These are phyloP conservation scores for Circaetus cinerascens DNA, from an alignment of 2,113 vertebrate species.

Conservation along the genomic window DNA sequence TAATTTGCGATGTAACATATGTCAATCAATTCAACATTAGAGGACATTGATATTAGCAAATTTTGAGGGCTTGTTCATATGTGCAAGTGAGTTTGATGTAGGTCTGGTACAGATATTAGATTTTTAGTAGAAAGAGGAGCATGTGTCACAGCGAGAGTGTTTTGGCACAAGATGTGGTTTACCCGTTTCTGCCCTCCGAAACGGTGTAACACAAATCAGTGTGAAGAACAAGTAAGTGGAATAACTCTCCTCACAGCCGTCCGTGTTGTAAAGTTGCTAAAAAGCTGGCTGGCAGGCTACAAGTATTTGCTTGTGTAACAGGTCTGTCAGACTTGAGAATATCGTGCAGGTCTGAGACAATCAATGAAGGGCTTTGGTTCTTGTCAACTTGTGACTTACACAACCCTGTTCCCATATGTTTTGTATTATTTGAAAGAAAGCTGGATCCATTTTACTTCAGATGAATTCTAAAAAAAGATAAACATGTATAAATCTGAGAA, in stretches of 20 bases:
- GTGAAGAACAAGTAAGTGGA: not conserved
- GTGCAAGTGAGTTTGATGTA: not conserved
- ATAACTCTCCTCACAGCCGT: not conserved
- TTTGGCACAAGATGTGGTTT: not conserved
- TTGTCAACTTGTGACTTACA: constrained; percentile 55
- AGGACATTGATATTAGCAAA: not conserved
- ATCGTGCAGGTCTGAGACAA: constrained; percentile 44
- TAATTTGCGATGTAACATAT: not conserved
- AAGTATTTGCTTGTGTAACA: not conserved
- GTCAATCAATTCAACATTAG: not conserved
- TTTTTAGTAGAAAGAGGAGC: not conserved
- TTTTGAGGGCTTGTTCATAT: not conserved
- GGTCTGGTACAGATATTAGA: not conserved
- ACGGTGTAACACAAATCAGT: not conserved
- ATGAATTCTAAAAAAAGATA: constrained; percentile 52
- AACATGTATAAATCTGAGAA: constrained; percentile 52
- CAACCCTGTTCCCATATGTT: constrained; percentile 53
- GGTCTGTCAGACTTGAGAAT: constrained; percentile 36
- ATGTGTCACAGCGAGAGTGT: not conserved
- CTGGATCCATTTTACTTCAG: constrained; percentile 60
- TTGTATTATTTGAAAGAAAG: constrained; percentile 57
- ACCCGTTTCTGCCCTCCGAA: not conserved
- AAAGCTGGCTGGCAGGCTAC: not conserved
- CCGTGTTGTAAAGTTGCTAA: not conserved
- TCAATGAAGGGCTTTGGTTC: constrained; percentile 45